These are phyloP conservation scores for Tupaia tana DNA, from an alignment of 2,113 vertebrate species.

Conservation along the genomic window DNA sequence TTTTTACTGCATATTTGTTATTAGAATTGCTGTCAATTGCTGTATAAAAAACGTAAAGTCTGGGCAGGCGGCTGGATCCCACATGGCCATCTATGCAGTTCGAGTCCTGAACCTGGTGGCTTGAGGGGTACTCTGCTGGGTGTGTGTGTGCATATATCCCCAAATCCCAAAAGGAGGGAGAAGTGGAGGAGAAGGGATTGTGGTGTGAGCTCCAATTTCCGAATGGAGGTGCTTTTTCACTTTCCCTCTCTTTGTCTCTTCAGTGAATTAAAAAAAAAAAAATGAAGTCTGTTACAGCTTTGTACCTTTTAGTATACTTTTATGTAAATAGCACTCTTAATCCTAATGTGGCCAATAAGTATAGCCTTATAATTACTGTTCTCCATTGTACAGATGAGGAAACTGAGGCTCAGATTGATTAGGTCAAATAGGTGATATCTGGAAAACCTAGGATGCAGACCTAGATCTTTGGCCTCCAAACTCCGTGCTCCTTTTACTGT, in stretches of 20 bases:
- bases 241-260: too few relatives aligned
- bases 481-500: not conserved
- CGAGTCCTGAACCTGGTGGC: too few relatives aligned
- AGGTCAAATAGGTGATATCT: not conserved
- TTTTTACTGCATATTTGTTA: constrained; percentile 18
- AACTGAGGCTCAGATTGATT: not conserved
- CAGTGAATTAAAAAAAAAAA: not conserved
- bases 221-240: too few relatives aligned
- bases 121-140: too few relatives aligned
- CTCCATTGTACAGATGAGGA: not conserved
- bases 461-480: not conserved
- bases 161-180: too few relatives aligned
- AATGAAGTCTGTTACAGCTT: not conserved
- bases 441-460: not conserved
- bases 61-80: not conserved
- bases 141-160: too few relatives aligned
- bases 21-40: constrained; percentile 37
- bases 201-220: too few relatives aligned
- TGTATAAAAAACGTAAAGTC: constrained; percentile 25
- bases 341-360: not conserved
- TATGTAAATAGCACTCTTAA: not conserved
- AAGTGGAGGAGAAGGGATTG: too few relatives aligned
- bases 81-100: too few relatives aligned
- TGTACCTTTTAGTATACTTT: constrained; percentile 28
- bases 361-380: not conserved